Evolutionary conservation across 2,113 vertebrate genomes (phyloP).

Genomic region (Henicopernis longicauda): DNA sequence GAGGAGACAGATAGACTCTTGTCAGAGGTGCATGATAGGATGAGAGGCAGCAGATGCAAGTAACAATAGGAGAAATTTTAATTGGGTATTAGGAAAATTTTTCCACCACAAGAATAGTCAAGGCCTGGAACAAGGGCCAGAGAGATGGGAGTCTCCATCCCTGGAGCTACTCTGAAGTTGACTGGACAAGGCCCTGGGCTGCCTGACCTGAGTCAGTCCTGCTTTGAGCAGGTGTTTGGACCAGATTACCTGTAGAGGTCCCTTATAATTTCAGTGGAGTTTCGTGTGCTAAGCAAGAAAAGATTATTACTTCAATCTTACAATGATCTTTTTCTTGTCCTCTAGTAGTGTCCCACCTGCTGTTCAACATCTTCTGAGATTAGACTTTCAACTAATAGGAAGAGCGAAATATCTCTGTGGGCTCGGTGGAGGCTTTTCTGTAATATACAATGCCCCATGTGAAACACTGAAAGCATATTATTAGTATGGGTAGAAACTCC

Average conservation of each 20-base stretch:
- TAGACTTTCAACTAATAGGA: background rate
- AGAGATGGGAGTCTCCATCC: background rate
- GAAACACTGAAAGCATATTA: background rate
- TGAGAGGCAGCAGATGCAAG: background rate
- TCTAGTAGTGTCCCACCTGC: background rate
- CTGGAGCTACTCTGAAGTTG: background rate
- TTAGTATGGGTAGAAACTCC: background rate
- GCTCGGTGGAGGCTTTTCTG: background rate
- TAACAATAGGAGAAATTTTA: background rate
- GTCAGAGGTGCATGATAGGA: background rate
- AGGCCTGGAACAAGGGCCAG: background rate
- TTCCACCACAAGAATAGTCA: background rate
- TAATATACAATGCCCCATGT: background rate
- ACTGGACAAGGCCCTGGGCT: background rate
- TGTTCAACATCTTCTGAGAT: background rate
- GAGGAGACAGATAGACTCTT: background rate
- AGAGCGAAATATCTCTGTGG: background rate
- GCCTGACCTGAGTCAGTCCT: background rate
- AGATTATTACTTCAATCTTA: background rate
- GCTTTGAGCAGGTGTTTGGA: background rate
- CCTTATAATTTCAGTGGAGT: background rate
- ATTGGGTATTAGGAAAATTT: background rate
- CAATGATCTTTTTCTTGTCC: background rate
- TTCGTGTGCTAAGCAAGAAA: background rate
- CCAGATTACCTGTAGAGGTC: background rate